phyloP scores from a whole-genome alignment of 1,140 invertebrate species.

The Diabrotica undecimpunctata region DNA sequence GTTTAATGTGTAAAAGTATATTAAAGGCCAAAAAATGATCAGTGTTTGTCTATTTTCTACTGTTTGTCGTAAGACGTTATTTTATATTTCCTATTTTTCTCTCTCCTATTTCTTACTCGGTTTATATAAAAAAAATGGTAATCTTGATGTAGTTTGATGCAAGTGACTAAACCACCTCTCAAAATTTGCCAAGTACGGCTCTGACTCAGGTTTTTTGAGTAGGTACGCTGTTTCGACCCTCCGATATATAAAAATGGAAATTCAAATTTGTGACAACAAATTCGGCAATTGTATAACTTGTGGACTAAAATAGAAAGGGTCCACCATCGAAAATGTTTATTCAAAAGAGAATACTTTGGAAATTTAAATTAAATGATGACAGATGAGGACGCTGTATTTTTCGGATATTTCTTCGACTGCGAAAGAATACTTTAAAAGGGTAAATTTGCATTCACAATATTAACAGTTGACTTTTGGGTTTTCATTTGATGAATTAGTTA shows the following conservation, averaged over 20 bases:
- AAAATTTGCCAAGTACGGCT: too few relatives aligned
- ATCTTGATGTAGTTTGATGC: too few relatives aligned
- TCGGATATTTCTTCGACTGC: slow-evolving; percentile 20
- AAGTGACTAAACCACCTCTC: too few relatives aligned
- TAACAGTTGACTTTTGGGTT: slow-evolving; percentile 22
- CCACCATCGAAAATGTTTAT: slow-evolving; percentile 38
- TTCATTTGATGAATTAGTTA: slow-evolving; percentile 35
- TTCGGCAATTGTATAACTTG: slow-evolving; percentile 37
- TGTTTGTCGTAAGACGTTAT: too few relatives aligned
- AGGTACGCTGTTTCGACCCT: slow-evolving; percentile 4
- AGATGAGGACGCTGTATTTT: slow-evolving; percentile 25
- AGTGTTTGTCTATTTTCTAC: too few relatives aligned
- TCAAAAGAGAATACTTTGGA: slow-evolving; percentile 38
- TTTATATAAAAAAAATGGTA: too few relatives aligned
- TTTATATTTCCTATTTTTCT: too few relatives aligned
- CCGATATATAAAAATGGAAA: slow-evolving; percentile 38
- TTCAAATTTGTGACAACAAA: slow-evolving; percentile 42
- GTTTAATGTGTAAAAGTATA: too few relatives aligned
- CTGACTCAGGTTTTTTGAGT: too few relatives aligned
- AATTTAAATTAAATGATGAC: slow-evolving; percentile 37
- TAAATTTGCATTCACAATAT: slow-evolving; percentile 23
- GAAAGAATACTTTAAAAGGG: slow-evolving; percentile 28
- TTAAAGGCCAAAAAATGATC: too few relatives aligned
- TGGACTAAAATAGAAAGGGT: slow-evolving; percentile 30
- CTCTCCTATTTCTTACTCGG: too few relatives aligned